phyloP scores from a whole-genome alignment of 2,888 invertebrate genomes.

The Platynereis dumerilii region DNA sequence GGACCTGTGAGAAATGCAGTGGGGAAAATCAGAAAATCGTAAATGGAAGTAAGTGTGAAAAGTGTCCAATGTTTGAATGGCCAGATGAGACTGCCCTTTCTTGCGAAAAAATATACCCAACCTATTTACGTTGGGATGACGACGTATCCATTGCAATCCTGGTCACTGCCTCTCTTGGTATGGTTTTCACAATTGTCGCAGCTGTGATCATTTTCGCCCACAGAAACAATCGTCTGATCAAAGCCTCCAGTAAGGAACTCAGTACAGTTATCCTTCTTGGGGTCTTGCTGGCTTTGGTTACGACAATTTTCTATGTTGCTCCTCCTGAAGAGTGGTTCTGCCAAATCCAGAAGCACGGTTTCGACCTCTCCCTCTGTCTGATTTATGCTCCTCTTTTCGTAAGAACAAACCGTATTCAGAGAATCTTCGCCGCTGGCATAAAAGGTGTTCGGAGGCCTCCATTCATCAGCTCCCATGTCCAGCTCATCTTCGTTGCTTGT shows the following conservation, averaged over 20 bases:
- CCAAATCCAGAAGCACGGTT: constrained; percentile 16
- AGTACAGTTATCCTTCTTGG: constrained; percentile 29
- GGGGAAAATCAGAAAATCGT: constrained; percentile 28
- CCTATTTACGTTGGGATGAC: constrained; percentile 16
- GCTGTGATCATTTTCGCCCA: constrained; percentile 8
- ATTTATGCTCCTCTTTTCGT: constrained; percentile 33
- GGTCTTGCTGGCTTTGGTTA: constrained; percentile 19
- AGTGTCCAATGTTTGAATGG: constrained; percentile 30
- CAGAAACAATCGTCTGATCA: constrained; percentile 28
- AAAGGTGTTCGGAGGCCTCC: constrained; percentile 24
- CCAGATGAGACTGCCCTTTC: constrained; percentile 22
- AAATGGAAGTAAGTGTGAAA: constrained; percentile 31
- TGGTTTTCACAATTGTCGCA: constrained; percentile 7
- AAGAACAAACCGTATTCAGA: constrained; percentile 44
- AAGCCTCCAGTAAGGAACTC: constrained; percentile 31
- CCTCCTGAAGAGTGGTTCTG: constrained; percentile 20
- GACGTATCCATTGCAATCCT: constrained; percentile 16
- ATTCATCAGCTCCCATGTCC: constrained; percentile 13
- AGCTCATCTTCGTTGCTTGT: constrained; percentile 20
- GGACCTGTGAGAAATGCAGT: constrained; percentile 35
- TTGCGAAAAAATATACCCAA: constrained; percentile 25
- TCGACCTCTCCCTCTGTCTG: constrained; percentile 25
- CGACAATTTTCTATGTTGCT: constrained; percentile 11
- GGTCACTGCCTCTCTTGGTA: constrained; percentile 19
- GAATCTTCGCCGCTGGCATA: constrained; percentile 42